Conservation (phyloP, 2,113 vertebrate genomes). For the Seriola quinqueradiata region DNA sequence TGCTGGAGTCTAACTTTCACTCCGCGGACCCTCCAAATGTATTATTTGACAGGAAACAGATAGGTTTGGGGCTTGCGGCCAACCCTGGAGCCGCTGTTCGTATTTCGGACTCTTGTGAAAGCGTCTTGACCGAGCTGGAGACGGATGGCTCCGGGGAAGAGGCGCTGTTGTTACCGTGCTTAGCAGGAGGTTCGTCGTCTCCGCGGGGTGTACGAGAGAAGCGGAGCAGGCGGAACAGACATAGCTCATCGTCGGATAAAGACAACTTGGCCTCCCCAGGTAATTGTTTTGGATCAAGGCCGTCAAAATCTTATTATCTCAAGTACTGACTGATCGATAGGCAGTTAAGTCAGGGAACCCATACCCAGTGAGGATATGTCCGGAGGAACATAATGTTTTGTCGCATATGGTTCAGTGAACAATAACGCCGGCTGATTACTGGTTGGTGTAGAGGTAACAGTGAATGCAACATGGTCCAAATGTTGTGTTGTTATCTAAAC, state of each 20-base stretch:
- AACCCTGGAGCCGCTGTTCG: constrained; percentile 83
- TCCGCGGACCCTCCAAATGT: constrained; percentile 45
- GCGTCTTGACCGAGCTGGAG: constrained; percentile 84
- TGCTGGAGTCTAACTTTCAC: constrained; percentile 69
- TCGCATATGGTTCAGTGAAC: background rate
- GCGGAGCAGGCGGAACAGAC: constrained; percentile 70
- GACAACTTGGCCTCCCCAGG: constrained; percentile 83
- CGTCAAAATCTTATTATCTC: background rate
- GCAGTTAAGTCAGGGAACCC: background rate
- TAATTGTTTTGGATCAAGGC: constrained; percentile 43
- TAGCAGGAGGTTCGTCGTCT: constrained; percentile 72
- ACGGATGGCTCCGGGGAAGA: constrained; percentile 84
- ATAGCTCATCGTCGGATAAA: constrained; percentile 85
- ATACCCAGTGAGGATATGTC: background rate
- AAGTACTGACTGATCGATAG: background rate
- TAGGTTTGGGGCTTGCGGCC: constrained; percentile 32
- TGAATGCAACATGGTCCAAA: constrained; percentile 28
- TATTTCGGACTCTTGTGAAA: constrained; percentile 82
- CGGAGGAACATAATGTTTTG: background rate
- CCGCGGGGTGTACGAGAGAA: constrained; percentile 72
- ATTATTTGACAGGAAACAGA: constrained; percentile 65
- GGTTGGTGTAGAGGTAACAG: background rate
- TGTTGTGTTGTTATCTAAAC: constrained; percentile 9
- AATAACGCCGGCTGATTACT: background rate
- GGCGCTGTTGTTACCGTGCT: constrained; percentile 79